Base-by-base conservation (phyloP, 2,888 invertebrate species). In the Pantelozetes paolii region DNA sequence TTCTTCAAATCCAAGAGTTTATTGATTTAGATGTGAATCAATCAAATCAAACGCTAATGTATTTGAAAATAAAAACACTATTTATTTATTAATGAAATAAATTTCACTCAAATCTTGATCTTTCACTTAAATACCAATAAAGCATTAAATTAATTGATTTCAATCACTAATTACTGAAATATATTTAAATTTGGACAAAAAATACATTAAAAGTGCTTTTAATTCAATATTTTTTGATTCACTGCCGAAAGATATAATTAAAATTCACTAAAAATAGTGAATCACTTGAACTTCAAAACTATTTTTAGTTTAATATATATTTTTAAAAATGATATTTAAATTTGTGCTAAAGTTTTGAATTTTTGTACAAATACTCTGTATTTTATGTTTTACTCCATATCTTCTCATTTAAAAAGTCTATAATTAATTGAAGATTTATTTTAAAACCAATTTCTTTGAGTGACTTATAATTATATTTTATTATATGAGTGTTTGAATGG, bases 401-500 rank as follows among this genome's bases (percentile, higher is more conserved):
- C 15, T 13, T 57, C 9, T 26, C 18, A 23, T 30, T 30, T 30
- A 59, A 30, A 30, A 59, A 57, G 28, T 15, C 59, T 59, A 59
- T 59, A 59, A 59, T 59, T 59, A 59, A 59, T 59, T 30, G 15
- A 32, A 32, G 59, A 59, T 59, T 59, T 59, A 59, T 59, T 59
- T 28, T 1, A n/a, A 26, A 8, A 20, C 23, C 13, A 28, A 15
- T 28, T 59, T 59, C 30, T 18, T n/a, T 1, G 9, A 2, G 3
- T 11, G n/a, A 3, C 2, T 30, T 30, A 59, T 59, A 59, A 30
- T 59, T 59, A 59, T 59, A 59, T n/a, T 54, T 5, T 20, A 20
- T 20, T 48, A 6, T 18, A n/a, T 45, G 5, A 26, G 54, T 54
- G 23, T 5, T 54, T 26, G 26, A 54, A 54, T 26, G 23, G 54